A percentile compares a stretch with the other conserved stretches of the same genome.
Evolutionary conservation across 2,113 vertebrate genomes (phyloP).

Genomic region (Corythornis madagascariensis): DNA sequence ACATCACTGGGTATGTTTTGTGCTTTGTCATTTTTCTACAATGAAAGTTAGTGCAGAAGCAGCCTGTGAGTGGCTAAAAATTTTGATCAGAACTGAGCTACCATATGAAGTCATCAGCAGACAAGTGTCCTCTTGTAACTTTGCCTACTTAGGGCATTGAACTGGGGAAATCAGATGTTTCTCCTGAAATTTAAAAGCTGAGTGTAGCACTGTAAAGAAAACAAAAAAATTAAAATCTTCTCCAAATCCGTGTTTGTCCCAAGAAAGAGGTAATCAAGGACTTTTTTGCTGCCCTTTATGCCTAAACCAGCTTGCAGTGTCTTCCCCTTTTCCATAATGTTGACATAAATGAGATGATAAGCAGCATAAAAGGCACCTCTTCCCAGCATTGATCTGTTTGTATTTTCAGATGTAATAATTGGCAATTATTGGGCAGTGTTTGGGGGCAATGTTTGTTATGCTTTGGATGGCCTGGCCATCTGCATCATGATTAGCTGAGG

Average conservation of each 20-base stretch:
- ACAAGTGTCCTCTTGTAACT: background rate
- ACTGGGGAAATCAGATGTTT: background rate
- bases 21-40: background rate
- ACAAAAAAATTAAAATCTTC: background rate
- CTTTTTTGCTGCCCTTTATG: background rate
- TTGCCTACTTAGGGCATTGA: background rate
- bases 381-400: background rate
- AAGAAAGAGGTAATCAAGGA: background rate
- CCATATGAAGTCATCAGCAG: background rate
- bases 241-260: background rate
- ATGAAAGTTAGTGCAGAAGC: background rate
- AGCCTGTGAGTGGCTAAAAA: background rate
- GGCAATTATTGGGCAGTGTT: background rate
- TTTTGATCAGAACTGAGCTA: background rate
- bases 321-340: background rate
- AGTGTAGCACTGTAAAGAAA: background rate
- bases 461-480: background rate
- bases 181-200: background rate
- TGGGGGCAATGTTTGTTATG: background rate
- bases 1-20: background rate
- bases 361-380: background rate
- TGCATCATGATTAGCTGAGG: background rate
- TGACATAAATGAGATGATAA: background rate
- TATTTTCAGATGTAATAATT: background rate
- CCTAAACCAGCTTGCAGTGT: background rate